A percentile compares a stretch with the other conserved stretches of the same genome.
phyloP scores from a whole-genome alignment of 2,113 vertebrate species.

The Antennarius striatus region DNA sequence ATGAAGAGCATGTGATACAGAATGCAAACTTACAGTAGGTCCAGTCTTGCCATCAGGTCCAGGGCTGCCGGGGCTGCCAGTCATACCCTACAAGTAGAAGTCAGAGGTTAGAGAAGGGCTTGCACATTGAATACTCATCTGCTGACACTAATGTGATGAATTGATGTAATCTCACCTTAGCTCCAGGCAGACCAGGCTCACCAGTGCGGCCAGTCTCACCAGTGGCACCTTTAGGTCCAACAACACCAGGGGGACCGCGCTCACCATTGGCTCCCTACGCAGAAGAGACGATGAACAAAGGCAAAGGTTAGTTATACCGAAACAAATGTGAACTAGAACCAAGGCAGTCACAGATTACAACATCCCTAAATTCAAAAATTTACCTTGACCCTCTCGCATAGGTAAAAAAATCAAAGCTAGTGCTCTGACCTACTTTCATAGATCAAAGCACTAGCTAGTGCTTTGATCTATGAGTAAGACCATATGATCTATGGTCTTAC shows the following conservation, averaged over 20 bases:
- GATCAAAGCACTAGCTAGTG: too few relatives aligned
- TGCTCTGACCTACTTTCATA: too few relatives aligned
- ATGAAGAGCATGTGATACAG: neutral
- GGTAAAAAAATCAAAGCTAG: too few relatives aligned
- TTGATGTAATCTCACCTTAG: constrained; percentile 84
- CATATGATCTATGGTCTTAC: too few relatives aligned
- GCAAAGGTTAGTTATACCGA: neutral
- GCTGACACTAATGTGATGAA: neutral
- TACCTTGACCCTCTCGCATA: too few relatives aligned
- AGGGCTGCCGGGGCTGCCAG: constrained; percentile 96
- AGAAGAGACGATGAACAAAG: neutral
- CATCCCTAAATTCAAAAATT: too few relatives aligned
- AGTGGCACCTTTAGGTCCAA: constrained; percentile 89
- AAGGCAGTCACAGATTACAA: too few relatives aligned
- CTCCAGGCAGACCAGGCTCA: constrained; percentile 92
- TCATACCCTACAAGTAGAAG: constrained; percentile 87
- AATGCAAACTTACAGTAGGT: constrained; percentile 84
- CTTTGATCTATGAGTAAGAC: too few relatives aligned
- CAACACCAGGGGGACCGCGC: constrained; percentile 86
- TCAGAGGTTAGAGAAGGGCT: constrained; percentile 24
- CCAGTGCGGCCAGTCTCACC: constrained; percentile 95
- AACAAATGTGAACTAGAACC: neutral
- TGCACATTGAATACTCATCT: neutral
- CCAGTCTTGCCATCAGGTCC: constrained; percentile 95
- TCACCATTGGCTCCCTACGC: constrained; percentile 90